Evolutionary conservation across 2,888 invertebrate species (phyloP), one percentile per base, ranked within the genome.

Genomic region (Corbicula japonica): DNA sequence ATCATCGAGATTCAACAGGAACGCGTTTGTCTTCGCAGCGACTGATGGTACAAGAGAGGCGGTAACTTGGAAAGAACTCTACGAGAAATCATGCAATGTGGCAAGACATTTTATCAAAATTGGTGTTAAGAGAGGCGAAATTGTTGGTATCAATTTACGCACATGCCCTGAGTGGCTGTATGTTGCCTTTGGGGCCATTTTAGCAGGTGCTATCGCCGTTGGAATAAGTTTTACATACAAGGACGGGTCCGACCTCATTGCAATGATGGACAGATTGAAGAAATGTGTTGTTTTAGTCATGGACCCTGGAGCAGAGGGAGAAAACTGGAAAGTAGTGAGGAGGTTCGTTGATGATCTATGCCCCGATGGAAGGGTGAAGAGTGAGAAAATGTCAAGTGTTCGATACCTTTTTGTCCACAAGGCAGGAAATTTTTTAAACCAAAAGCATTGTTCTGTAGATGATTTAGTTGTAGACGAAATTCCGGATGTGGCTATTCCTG

Each of bases 161-260:
- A 35, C 23, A 15, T 66, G 71, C 50, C 76, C 66, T 12, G 71
- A 76, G 54, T 71, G 66, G 60, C 21, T 76, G 21, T 71, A 66
- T 26, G 32, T 61, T 1, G 32, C 50, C 3, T 76, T 61, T 41
- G 76, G 76, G 5, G 32, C 63, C 1, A 65, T 76, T 50, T 21
- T 60, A 15, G 65, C 71, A 1, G 76, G 71, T 8, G 71, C 71
- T 2, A 28, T 52, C 12, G 28, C 65, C 15, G 52, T 65, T 12
- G 34, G 52, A 30, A 21, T 76, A 18, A 48, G 60, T 10, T 76
- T 76, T 32, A 76, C 76, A 4, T 76, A 76, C 26, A 60, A 41
- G 50, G 66, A 76, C 41, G 76, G 76, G 15, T 71, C 71, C 48
- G 71, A 76, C 34, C 21, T 76, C 5, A 34, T 71, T 1, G 61